Base-by-base conservation (phyloP, 2,888 invertebrate genomes). In the Torymus aiolomorphi region DNA sequence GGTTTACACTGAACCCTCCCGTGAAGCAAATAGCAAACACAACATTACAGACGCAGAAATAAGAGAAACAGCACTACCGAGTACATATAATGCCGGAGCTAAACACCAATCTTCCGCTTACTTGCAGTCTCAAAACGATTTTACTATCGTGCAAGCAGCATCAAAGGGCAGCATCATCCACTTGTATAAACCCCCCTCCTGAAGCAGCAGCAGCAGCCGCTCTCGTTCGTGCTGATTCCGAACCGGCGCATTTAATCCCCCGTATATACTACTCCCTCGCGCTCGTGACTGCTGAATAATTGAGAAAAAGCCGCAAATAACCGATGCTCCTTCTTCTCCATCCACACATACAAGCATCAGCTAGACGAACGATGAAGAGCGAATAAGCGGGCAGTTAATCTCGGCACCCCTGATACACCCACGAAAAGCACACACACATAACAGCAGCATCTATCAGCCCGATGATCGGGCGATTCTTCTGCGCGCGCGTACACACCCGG, bases 271-370 rank as follows among this genome's bases (percentile, higher is more conserved):
- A 20, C 20, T 20, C 20, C 8, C 42, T 42, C 8, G 42, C 1
- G 54, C 11, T 71, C 79, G 75, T 79, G 79, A 79, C 75, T 49
- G 70, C 18, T 79, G 75, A 75, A 75, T 70, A 75, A 79, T 75
- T 70, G 75, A 65, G 71, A 70, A 79, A 79, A 75, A 75, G 67
- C 51, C n/a, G 65, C 63, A 42, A 42, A 42, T 42, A 65, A 59
- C 70, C 59, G 57, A 59, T 72, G 14, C 59, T 42, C 52, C 59
- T 49, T 24, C 14, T 18, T 24, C 12, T 42, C 31, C 5, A 5
- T 42, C 5, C 42, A 42, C 42, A 42, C 8, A 31, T 3, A 31
- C 31, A 31, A 5, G 14, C 52, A 14, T 56, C 63, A 56, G 20
- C 42, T 18, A 76, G 70, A 49, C 49, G 67, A 70, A 70, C 76